These are phyloP conservation scores for Brenthis daphne DNA, from an alignment of 2,888 invertebrate species.

Conservation along the genomic window DNA sequence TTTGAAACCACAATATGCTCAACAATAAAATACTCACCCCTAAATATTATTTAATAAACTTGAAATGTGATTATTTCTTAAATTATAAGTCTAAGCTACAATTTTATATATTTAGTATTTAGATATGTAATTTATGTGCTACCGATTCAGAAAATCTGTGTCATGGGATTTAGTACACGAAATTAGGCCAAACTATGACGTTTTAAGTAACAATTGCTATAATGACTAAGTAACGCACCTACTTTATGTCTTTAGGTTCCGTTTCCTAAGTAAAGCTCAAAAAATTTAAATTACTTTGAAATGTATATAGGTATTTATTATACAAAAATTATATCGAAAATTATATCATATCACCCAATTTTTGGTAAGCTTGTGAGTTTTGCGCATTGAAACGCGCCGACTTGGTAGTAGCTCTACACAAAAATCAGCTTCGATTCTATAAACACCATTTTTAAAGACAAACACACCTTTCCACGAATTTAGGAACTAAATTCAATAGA, in stretches of 20 bases:
- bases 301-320: not conserved
- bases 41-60: too few relatives aligned
- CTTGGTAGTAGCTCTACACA: slow-evolving; percentile 53
- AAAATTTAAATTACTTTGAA: not conserved
- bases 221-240: not conserved
- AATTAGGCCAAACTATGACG: slow-evolving; percentile 42
- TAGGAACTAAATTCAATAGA: slow-evolving; percentile 9
- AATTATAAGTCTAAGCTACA: not conserved
- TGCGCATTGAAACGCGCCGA: slow-evolving; percentile 78
- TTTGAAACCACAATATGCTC: too few relatives aligned
- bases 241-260: not conserved
- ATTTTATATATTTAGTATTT: not conserved
- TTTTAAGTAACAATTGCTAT: slow-evolving; percentile 24
- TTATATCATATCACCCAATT: slow-evolving; percentile 31
- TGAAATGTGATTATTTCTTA: too few relatives aligned
- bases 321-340: slow-evolving; percentile 12
- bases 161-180: slow-evolving; percentile 40
- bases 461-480: slow-evolving; percentile 14
- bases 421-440: slow-evolving; percentile 53
- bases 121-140: slow-evolving; percentile 18
- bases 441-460: slow-evolving; percentile 17
- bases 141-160: slow-evolving; percentile 36
- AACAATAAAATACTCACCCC: too few relatives aligned
- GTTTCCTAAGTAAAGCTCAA: not conserved
- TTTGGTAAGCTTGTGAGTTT: slow-evolving; percentile 55